A percentile compares a stretch with the other conserved stretches of the same genome.
These are phyloP conservation scores for Aphidoletes aphidimyza DNA, from an alignment of 2,888 invertebrate species.

Conservation along the genomic window DNA sequence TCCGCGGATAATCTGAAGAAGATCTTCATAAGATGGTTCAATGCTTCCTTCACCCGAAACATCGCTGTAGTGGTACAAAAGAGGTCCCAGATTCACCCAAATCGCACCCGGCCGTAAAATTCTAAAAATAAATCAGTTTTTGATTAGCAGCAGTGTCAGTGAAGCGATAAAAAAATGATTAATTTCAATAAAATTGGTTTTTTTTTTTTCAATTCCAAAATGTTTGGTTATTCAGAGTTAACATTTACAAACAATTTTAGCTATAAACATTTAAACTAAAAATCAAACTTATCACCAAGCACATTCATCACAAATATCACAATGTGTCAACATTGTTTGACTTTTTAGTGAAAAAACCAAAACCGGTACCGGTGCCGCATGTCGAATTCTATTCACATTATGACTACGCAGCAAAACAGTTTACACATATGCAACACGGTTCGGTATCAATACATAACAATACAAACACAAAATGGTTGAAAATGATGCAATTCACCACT, in stretches of 20 bases:
- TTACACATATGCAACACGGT: no score
- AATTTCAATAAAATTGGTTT: no score
- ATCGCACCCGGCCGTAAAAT: constrained; percentile 90
- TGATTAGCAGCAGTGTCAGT: no score
- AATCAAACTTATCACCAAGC: not conserved
- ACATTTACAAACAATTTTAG: no score
- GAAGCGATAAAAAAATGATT: no score
- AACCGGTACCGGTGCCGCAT: no score
- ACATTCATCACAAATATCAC: not conserved
- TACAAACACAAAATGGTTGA: not conserved
- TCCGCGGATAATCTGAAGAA: constrained; percentile 80
- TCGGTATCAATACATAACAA: not conserved
- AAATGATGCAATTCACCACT: constrained; percentile 12
- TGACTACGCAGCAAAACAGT: no score
- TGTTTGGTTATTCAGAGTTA: no score
- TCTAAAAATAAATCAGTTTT: constrained; percentile 58
- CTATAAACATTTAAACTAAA: no score
- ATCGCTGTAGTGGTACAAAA: constrained; percentile 92
- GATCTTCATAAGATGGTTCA: constrained; percentile 90
- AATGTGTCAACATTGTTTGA: not conserved
- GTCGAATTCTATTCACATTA: no score
- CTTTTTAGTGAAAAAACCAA: no score
- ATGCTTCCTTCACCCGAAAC: constrained; percentile 88
- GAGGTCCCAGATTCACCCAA: constrained; percentile 91
- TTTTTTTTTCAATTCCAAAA: no score